Conservation (phyloP, 2,797 vertebrate species). For the Masticophis lateralis region DNA sequence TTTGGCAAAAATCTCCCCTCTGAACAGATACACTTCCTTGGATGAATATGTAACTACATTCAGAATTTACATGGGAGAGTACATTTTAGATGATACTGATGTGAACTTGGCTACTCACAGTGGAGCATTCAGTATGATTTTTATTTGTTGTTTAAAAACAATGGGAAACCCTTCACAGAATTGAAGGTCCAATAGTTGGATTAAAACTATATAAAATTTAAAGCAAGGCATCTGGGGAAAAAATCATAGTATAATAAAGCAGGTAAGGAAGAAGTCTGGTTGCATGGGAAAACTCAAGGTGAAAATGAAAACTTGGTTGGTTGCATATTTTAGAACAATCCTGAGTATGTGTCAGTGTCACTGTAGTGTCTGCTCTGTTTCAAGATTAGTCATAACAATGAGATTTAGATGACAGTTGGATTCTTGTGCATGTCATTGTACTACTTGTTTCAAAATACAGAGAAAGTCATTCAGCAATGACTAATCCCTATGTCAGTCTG, state of each 20-base stretch:
- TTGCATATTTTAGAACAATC: slow-evolving; percentile 21
- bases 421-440: slow-evolving; percentile 35
- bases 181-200: not conserved
- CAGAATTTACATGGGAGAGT: not conserved
- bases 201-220: not conserved
- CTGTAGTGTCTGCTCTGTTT: slow-evolving; percentile 19
- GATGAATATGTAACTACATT: not conserved
- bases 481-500: not conserved
- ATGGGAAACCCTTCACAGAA: not conserved
- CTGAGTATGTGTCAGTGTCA: not conserved
- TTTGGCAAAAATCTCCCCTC: not conserved
- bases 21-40: not conserved
- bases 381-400: slow-evolving; percentile 17
- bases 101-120: not conserved
- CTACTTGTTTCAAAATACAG: slow-evolving; percentile 8
- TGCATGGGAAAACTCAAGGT: not conserved
- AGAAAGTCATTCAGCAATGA: slow-evolving; percentile 42
- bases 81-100: not conserved
- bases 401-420: slow-evolving; percentile 28
- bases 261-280: slow-evolving; percentile 6
- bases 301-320: not conserved
- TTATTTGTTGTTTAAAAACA: not conserved
- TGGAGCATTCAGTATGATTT: not conserved
- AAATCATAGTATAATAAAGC: not conserved
- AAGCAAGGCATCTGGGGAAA: not conserved